Base-by-base conservation (phyloP, 2,888 invertebrate genomes). In the Resseliella maxima region DNA sequence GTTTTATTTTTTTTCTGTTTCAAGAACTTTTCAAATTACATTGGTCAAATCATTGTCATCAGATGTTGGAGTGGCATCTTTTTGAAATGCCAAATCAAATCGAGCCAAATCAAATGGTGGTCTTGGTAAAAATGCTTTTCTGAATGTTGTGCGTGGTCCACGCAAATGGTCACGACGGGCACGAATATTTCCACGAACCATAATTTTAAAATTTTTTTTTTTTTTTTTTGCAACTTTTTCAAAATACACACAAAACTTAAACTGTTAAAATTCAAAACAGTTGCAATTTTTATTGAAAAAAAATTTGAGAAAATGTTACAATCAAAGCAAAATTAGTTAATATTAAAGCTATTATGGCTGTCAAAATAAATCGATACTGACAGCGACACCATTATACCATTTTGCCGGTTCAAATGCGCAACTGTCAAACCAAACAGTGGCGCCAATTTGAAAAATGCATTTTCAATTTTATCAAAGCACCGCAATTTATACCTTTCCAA, bases 51-150 rank as follows among this genome's bases (percentile, higher is more conserved):
- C 93, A 1, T 96, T 93, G 90, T 99, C 99, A 89, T 98, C 98
- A 0, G 95, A 93, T 0, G 94, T 93, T 0, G 97, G 94, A 88
- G 95, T 94, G 21, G 96, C 96, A 38, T 83, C 83, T 88, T 96
- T 93, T 0, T 97, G 98, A 89, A 99, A 99, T 0, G 95, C 94
- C 64, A 95, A 94, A 90, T 98, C 98, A 87, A 97, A 97, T 46
- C 97, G 92, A 0, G 96, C 95, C 87, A 97, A 92, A 90, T 98
- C 98, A 89, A 98, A 97, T 0, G 97, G 97, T 89, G 97, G 96
- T 46, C 96, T 92, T 0, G 94, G 94, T 83, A 94, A 91, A 89
- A 94, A 94, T 85, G 93, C 94, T 94, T 86, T 91, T 92, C 81
- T 93, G 92, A 0, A 92, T 90, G 87, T 94, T 93, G 90, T 94